A percentile compares a stretch with the other conserved stretches of the same genome.
Evolutionary conservation across 2,888 invertebrate genomes (phyloP).

Genomic region (Timema podura): DNA sequence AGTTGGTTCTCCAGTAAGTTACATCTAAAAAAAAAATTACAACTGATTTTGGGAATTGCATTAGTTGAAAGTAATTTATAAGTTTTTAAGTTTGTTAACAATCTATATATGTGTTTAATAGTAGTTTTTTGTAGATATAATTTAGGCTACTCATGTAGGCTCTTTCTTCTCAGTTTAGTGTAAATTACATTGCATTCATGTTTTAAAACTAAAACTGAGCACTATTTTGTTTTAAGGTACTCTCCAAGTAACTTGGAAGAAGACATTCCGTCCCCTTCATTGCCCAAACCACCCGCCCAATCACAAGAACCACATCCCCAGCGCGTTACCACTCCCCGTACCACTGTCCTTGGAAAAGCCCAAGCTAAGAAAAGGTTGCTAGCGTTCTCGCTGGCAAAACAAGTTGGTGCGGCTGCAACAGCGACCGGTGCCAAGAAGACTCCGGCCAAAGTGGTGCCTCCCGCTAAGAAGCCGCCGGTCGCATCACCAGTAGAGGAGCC

Average conservation of each 20-base stretch:
- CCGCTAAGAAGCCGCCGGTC: conserved; percentile 4
- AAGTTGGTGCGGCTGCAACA: conserved; percentile 33
- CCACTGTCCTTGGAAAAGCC: conserved; percentile 40
- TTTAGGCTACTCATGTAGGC: no score
- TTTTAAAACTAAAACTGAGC: no score
- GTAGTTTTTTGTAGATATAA: no score
- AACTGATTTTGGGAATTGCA: no score
- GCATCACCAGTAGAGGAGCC: background rate
- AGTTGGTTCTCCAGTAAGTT: no score
- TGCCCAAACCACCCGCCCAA: conserved; percentile 6
- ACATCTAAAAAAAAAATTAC: no score
- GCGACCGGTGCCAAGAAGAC: conserved; percentile 31
- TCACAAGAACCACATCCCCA: conserved; percentile 7
- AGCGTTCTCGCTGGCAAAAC: conserved; percentile 43
- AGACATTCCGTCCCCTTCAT: conserved; percentile 19
- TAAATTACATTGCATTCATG: no score
- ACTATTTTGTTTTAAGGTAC: conserved; percentile 18
- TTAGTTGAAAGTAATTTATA: no score
- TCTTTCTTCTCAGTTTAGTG: no score
- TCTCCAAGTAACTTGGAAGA: conserved; percentile 28
- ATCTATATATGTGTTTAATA: no score
- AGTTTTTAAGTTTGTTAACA: no score
- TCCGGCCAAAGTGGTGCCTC: conserved; percentile 24
- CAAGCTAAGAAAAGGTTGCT: conserved; percentile 45
- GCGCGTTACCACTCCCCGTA: conserved; percentile 11